Conservation (phyloP, 2,797 vertebrate genomes). For the Furcifer pardalis region DNA sequence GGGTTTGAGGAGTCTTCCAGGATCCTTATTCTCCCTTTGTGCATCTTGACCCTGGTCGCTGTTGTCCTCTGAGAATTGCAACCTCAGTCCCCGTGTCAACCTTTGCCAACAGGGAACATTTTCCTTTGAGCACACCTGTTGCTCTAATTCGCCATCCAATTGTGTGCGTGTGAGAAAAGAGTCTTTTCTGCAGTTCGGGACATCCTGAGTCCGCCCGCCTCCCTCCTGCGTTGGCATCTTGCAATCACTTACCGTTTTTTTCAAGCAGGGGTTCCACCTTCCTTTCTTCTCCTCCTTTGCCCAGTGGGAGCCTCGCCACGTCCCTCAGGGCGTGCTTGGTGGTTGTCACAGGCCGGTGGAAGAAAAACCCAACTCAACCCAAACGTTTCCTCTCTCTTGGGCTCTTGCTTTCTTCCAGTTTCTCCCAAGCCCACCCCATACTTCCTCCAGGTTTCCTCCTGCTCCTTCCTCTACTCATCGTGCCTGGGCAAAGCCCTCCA, state of each 20-base stretch:
- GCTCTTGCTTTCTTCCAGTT: constrained; percentile 48
- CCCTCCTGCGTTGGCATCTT: background rate
- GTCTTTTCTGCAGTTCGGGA: background rate
- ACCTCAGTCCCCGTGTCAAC: too few species aligned
- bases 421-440: constrained; percentile 50
- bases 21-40: background rate
- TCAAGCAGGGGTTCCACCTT: constrained; percentile 4
- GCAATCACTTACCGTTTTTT: background rate
- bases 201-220: background rate
- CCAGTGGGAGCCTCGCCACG: constrained; percentile 47
- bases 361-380: constrained; percentile 70
- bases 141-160: too few species aligned
- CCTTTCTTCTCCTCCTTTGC: constrained; percentile 34
- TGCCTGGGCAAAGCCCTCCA: constrained; percentile 61
- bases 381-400: constrained; percentile 70
- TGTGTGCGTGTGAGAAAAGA: constrained; percentile 39
- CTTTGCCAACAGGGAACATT: too few species aligned
- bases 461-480: constrained; percentile 43
- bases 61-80: too few species aligned
- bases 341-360: constrained; percentile 76
- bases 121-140: too few species aligned
- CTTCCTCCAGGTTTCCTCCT: constrained; percentile 77
- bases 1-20: constrained; percentile 3
- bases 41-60: too few species aligned
- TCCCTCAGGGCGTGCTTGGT: constrained; percentile 70